phyloP scores from a whole-genome alignment of 2,797 vertebrate species.

The Vireo griseus region DNA sequence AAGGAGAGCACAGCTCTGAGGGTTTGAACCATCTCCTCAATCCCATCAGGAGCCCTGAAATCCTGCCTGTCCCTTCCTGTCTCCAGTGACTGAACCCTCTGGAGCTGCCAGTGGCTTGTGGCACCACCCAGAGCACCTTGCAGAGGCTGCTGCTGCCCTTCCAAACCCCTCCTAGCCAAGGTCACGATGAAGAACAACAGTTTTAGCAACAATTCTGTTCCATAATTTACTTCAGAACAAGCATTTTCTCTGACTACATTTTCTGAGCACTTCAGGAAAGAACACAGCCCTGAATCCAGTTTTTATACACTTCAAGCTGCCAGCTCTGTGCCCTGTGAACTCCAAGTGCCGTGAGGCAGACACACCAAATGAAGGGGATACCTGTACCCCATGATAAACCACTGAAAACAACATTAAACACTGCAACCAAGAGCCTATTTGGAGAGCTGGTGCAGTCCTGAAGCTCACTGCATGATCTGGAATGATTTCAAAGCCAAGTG shows the following conservation, averaged over 20 bases:
- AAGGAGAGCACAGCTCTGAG: background rate
- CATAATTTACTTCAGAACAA: background rate
- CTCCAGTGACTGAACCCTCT: background rate
- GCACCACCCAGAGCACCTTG: fast-evolving
- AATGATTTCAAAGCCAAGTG: background rate
- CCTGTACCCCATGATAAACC: background rate
- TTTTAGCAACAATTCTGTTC: background rate
- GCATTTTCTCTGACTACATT: background rate
- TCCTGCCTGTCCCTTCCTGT: background rate
- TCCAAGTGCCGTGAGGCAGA: background rate
- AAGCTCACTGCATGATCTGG: background rate
- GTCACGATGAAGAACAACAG: background rate
- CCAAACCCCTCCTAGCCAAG: background rate
- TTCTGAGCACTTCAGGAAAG: background rate
- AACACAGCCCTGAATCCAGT: background rate
- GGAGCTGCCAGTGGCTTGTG: background rate
- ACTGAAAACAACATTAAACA: background rate
- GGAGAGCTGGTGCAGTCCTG: background rate
- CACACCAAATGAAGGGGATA: background rate
- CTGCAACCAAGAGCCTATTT: background rate
- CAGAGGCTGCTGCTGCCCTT: background rate
- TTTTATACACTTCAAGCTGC: background rate
- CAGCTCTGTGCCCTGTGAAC: background rate
- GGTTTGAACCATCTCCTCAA: background rate
- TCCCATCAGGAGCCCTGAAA: background rate